Base-by-base conservation (phyloP, 35 echinoderm and acorn worm genomes). In the Diadema setosum region DNA sequence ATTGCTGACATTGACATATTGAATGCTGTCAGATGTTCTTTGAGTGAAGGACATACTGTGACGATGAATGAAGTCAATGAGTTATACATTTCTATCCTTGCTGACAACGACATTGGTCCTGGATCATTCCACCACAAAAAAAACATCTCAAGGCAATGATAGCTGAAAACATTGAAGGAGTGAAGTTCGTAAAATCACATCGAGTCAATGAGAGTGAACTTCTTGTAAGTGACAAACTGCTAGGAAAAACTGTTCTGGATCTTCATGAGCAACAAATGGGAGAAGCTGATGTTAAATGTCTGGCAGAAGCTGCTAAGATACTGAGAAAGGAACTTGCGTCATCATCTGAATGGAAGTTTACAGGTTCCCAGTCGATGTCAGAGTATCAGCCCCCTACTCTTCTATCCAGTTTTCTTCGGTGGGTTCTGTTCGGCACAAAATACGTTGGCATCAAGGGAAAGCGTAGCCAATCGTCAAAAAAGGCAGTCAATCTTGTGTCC, bases 51-150 rank as follows among this genome's bases (percentile, higher is more conserved):
- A 20, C 18, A 12, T 50, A 32, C 42, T 83, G 42, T 83, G 57
- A 83, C 81, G 16, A 83, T 83, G 81, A 83, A 56, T 57, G 81
- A 83, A 14, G 57, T 83, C 5, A 83, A 83, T 83, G 81, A 50
- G 35, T 15, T 11, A 30, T 83, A 83, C 57, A 30, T 83, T n/a
- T 17, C 41, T 31, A 57, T 83, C 11, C 81, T 83, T 11, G n/a
- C 32, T 83, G 46, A 83, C 11, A 57, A 83, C 27, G 45, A 30
- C 18, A 30, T 83, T 12, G 42, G 57, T 83, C 42, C 46, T 57
- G 42, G 81, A 17, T 5, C 7, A 17, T 5, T 7, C 15, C 5
- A 56, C 42, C 20, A 83, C 35, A 83, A 83, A 83, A n/a, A n/a
- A 83, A 83, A 83, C 45, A 83, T 57, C 45, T 83, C 18, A 83